Conservation (phyloP, 2,888 invertebrate genomes). For the Clivina fossor region DNA sequence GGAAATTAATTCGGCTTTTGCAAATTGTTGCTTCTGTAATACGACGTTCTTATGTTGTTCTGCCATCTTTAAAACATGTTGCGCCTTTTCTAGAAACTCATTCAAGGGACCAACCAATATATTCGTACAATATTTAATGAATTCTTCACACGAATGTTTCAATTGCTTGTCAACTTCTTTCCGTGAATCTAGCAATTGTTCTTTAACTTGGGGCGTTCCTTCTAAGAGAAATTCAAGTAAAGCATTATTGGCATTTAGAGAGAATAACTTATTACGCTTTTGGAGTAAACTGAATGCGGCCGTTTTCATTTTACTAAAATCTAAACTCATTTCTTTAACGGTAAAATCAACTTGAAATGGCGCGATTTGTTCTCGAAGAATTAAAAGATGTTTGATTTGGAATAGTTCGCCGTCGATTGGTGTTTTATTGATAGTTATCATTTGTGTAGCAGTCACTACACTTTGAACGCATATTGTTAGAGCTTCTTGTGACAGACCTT, state of each 20-base stretch:
- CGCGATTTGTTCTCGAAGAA: conserved; percentile 95
- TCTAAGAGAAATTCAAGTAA: conserved; percentile 88
- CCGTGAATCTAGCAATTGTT: conserved; percentile 90
- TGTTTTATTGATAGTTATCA: conserved; percentile 75
- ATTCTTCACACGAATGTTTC: conserved; percentile 85
- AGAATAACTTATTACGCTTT: conserved; percentile 81
- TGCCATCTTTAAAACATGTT: conserved; percentile 37
- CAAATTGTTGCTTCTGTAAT: conserved; percentile 57
- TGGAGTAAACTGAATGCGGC: conserved; percentile 77
- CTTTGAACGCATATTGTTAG: conserved; percentile 90
- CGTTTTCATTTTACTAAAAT: conserved; percentile 89
- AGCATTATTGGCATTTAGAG: conserved; percentile 81
- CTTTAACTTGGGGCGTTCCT: conserved; percentile 91
- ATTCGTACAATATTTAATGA: conserved; percentile 79
- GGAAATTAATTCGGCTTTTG: conserved; percentile 72
- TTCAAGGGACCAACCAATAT: conserved; percentile 74
- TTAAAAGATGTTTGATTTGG: conserved; percentile 95
- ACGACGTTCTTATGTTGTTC: conserved; percentile 34
- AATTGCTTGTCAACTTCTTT: conserved; percentile 94
- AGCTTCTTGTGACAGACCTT: conserved; percentile 95
- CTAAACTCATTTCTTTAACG: conserved; percentile 88
- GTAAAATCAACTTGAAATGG: conserved; percentile 94
- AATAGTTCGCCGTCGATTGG: conserved; percentile 95
- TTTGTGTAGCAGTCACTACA: conserved; percentile 76
- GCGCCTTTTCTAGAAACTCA: conserved; percentile 66